Conservation (phyloP, 2,113 vertebrate species). For the Carassius gibelio region DNA sequence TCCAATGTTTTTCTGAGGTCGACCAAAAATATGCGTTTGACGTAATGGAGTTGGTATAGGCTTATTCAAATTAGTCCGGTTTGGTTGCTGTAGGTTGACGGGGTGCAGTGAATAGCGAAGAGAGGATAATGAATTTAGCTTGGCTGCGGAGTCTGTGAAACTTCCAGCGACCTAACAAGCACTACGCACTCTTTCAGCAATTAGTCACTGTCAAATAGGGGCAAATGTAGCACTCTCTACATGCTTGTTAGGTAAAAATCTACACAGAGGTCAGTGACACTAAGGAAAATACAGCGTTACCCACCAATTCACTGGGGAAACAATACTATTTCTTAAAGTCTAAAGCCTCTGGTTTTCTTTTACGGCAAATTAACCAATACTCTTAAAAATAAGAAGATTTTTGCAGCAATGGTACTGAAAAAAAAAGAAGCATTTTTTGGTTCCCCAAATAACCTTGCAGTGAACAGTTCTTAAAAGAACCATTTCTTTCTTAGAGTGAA, state of each 20-base stretch:
- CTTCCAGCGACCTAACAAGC: conserved; percentile 80
- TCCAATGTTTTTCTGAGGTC: neutral
- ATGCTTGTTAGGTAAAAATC: conserved; percentile 83
- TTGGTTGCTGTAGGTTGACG: conserved; percentile 70
- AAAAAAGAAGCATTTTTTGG: neutral
- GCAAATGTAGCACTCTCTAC: conserved; percentile 81
- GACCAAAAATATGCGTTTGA: neutral
- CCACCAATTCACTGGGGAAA: conserved; percentile 58
- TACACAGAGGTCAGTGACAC: conserved; percentile 81
- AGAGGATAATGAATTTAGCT: conserved; percentile 81
- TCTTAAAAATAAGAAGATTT: neutral
- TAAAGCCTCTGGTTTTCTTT: conserved; percentile 31
- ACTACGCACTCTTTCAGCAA: conserved; percentile 78
- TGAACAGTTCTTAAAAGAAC: neutral
- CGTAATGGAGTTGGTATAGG: neutral
- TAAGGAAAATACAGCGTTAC: conserved; percentile 72
- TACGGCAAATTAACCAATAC: neutral
- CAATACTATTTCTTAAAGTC: conserved; percentile 45
- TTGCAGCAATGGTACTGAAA: neutral
- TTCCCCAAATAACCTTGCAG: neutral
- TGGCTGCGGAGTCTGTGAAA: conserved; percentile 70
- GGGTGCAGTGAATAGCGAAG: conserved; percentile 72
- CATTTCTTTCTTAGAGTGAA: too few relatives aligned
- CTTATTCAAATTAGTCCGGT: conserved; percentile 51
- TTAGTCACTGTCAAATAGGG: conserved; percentile 84